A percentile compares a stretch with the other conserved stretches of the same genome.
Evolutionary conservation across 1,140 invertebrate genomes (phyloP).

Genomic region (Brachionus koreanus): DNA sequence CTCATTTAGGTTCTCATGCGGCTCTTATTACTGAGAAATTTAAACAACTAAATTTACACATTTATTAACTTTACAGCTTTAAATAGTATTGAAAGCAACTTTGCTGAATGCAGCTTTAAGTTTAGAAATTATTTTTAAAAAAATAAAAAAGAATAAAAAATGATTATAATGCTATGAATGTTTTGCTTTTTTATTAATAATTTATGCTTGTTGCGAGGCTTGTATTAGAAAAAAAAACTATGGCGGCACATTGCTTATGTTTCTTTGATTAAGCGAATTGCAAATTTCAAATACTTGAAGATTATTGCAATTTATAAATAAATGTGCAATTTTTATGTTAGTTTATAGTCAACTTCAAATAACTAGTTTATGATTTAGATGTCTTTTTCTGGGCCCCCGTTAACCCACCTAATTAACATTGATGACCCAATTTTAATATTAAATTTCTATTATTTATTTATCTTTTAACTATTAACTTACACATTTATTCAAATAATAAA

Average conservation of each 20-base stretch:
- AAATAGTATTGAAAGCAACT: not conserved
- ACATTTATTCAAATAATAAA: not conserved
- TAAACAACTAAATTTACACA: slow-evolving; percentile 11
- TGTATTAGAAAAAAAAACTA: not conserved
- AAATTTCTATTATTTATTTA: not conserved
- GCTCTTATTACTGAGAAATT: not conserved
- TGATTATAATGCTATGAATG: slow-evolving; percentile 14
- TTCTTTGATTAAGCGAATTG: slow-evolving; percentile 20
- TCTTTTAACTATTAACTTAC: not conserved
- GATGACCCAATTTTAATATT: not conserved
- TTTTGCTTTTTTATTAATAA: slow-evolving; percentile 24
- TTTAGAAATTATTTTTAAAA: not conserved
- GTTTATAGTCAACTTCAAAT: not conserved
- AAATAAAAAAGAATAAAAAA: slow-evolving; percentile 22
- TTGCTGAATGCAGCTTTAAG: not conserved
- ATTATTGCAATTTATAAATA: slow-evolving; percentile 33
- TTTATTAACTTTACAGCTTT: slow-evolving; percentile 15
- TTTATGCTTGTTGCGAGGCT: not conserved
- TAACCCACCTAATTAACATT: not conserved
- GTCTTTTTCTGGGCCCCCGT: not conserved
- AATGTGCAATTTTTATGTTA: not conserved
- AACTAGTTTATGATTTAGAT: not conserved
- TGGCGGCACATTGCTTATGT: slow-evolving; percentile 27
- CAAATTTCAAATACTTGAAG: slow-evolving; percentile 31
- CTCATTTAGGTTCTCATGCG: not conserved